Percentiles rank a stretch among this genome's conserved stretches.
Conservation (phyloP, 2,797 vertebrate genomes). For the Peromyscus attwateri region DNA sequence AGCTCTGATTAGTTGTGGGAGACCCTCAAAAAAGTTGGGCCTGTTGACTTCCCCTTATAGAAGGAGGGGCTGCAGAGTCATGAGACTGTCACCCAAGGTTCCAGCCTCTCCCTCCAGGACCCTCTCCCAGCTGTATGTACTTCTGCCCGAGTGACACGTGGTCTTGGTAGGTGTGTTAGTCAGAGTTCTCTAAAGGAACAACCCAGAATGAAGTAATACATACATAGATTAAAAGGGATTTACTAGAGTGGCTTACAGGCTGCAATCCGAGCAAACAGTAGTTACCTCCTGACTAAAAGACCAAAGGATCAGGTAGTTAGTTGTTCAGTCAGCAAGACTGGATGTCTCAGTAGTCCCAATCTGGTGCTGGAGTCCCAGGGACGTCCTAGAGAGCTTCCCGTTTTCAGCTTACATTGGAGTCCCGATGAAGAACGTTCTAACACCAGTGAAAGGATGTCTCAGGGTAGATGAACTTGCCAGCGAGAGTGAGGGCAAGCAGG, state of each 20-base stretch:
- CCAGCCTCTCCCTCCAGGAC: neutral
- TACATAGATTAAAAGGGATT: neutral
- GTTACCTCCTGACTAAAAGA: neutral
- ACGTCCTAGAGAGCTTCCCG: neutral
- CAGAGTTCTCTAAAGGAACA: neutral
- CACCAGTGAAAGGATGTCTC: neutral
- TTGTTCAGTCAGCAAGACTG: neutral
- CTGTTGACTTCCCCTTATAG: too few species aligned
- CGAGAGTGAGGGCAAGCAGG: neutral
- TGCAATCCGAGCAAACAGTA: neutral
- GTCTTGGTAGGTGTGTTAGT: neutral
- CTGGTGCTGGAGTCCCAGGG: neutral
- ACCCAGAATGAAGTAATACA: neutral
- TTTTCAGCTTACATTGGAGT: neutral
- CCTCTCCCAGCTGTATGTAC: neutral
- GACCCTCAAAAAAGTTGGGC: too few species aligned
- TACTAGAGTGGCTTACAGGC: neutral
- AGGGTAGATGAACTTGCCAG: neutral
- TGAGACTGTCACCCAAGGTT: neutral
- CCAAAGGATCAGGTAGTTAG: neutral
- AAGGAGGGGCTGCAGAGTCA: neutral
- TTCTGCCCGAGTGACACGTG: neutral
- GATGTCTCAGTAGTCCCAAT: neutral
- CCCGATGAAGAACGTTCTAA: neutral
- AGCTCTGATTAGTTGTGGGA: neutral